These are phyloP conservation scores for Achlya flavicornis DNA, from an alignment of 2,888 invertebrate genomes.

Conservation along the genomic window DNA sequence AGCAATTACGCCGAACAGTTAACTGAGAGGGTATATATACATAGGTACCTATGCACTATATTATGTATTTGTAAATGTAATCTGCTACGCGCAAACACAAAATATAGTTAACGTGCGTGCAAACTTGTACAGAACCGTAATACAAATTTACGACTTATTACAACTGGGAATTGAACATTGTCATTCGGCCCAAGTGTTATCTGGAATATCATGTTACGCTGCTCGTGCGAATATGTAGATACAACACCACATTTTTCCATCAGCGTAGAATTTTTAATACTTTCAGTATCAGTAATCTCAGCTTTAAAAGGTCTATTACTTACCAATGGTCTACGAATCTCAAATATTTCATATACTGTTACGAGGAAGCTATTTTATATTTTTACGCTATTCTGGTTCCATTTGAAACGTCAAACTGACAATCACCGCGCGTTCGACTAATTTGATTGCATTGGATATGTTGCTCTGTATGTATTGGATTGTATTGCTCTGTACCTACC, in stretches of 20 bases:
- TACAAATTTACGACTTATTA: conserved; percentile 66
- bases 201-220: conserved; percentile 27
- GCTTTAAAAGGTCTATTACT: neutral
- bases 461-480: no score
- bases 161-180: conserved; percentile 60
- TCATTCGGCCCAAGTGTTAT: conserved; percentile 46
- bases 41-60: no score
- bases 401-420: neutral
- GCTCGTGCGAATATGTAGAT: conserved; percentile 23
- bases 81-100: conserved; percentile 16
- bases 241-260: neutral
- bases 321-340: neutral
- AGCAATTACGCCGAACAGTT: no score
- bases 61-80: no score
- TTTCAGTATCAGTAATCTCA: no score
- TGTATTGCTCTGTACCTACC: neutral
- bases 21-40: no score
- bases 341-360: neutral
- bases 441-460: conserved; percentile 2
- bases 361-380: neutral
- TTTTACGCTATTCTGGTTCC: neutral
- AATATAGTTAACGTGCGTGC: conserved; percentile 30
- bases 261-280: conserved; percentile 4
- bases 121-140: conserved; percentile 45
- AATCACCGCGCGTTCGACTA: neutral